phyloP scores from a whole-genome alignment of 1,140 invertebrate genomes.

The Psilanteris sp. region DNA sequence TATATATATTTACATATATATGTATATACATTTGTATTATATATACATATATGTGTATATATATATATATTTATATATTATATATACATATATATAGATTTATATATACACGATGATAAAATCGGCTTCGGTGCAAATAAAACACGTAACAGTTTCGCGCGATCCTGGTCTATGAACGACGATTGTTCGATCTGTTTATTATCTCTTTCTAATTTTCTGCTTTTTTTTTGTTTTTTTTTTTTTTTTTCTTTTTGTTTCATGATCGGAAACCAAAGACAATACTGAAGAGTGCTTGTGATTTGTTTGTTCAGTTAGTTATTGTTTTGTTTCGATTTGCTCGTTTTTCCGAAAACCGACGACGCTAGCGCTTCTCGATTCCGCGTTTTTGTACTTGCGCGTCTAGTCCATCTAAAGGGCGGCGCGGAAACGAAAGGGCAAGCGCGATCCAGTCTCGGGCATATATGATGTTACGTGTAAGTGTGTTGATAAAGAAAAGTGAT shows the following conservation, averaged over 20 bases:
- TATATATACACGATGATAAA: constrained; percentile 64
- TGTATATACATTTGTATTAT: constrained; percentile 7
- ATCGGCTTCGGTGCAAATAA: constrained; percentile 67
- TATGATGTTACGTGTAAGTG: constrained; percentile 14
- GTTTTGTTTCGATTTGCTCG: constrained; percentile 16
- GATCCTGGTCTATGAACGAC: constrained; percentile 58
- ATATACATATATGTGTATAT: constrained; percentile 38
- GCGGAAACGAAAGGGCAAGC: not conserved
- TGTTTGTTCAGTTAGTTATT: constrained; percentile 20
- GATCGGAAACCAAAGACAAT: constrained; percentile 43
- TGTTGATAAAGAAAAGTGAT: constrained; percentile 27
- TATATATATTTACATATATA: not conserved
- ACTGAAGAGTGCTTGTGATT: constrained; percentile 46
- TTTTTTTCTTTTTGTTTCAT: constrained; percentile 9
- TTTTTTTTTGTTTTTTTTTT: constrained; percentile 16
- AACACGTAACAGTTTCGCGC: constrained; percentile 65
- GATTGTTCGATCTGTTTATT: constrained; percentile 56
- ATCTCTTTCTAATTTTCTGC: too few species aligned
- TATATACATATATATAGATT: constrained; percentile 61
- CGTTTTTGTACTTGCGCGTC: constrained; percentile 50
- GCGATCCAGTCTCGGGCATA: not conserved
- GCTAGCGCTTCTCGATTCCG: constrained; percentile 7
- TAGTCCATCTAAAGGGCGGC: constrained; percentile 33
- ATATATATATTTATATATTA: constrained; percentile 50
- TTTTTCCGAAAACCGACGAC: not conserved